phyloP scores from a whole-genome alignment of 2,797 vertebrate species.

The Sebastes dallii region DNA sequence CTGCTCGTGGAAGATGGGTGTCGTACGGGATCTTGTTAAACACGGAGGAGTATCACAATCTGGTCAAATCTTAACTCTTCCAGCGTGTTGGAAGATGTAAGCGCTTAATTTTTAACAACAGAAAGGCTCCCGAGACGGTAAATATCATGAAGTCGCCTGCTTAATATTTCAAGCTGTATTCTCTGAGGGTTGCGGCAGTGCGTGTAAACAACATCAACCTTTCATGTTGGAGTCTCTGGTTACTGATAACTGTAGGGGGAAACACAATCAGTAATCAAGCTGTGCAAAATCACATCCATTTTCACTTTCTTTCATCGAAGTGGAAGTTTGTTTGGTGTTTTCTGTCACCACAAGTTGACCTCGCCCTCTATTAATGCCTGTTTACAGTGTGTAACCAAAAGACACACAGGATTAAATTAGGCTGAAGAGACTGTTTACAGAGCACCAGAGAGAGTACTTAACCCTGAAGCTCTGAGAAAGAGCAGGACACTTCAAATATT shows the following conservation, averaged over 20 bases:
- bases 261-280: slow-evolving; percentile 29
- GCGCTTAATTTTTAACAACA: slow-evolving; percentile 40
- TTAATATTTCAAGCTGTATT: slow-evolving; percentile 37
- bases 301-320: neutral
- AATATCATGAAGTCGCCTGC: slow-evolving; percentile 15
- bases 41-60: slow-evolving; percentile 32
- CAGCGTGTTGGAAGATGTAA: slow-evolving; percentile 9
- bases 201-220: slow-evolving; percentile 41
- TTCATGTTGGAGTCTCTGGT: slow-evolving; percentile 32
- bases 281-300: neutral
- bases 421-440: slow-evolving; percentile 26
- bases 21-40: slow-evolving; percentile 46
- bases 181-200: slow-evolving; percentile 9
- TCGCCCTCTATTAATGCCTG: neutral
- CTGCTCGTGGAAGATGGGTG: slow-evolving; percentile 19
- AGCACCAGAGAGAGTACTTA: slow-evolving; percentile 6
- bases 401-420: slow-evolving; percentile 16
- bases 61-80: slow-evolving; percentile 19
- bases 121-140: slow-evolving; percentile 10
- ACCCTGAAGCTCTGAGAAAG: slow-evolving; percentile 10
- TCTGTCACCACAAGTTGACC: slow-evolving; percentile 20
- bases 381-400: slow-evolving; percentile 3
- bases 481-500: neutral
- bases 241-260: neutral
- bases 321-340: neutral